These are phyloP conservation scores for Fringilla coelebs DNA, from an alignment of 2,797 vertebrate genomes.

Conservation along the genomic window DNA sequence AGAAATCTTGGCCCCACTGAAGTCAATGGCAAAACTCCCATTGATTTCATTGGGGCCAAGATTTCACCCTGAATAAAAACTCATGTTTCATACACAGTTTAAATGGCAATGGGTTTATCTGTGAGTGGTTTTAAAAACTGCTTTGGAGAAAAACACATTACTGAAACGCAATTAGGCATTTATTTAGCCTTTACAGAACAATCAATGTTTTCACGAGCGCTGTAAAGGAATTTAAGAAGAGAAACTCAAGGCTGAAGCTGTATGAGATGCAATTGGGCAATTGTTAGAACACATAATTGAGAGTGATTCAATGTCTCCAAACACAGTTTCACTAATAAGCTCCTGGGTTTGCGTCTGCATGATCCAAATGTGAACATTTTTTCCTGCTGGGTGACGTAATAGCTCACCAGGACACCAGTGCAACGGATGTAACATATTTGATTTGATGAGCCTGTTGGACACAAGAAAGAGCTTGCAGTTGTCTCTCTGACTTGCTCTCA, in stretches of 20 bases:
- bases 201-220: neutral
- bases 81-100: constrained; percentile 23
- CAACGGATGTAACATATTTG: constrained; percentile 42
- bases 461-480: neutral
- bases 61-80: constrained; percentile 64
- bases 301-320: constrained; percentile 5
- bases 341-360: constrained; percentile 33
- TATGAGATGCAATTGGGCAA: neutral
- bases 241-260: neutral
- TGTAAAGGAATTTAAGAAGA: neutral
- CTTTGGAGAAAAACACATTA: neutral
- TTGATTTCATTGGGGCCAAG: constrained; percentile 54
- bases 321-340: neutral
- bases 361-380: constrained; percentile 52
- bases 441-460: constrained; percentile 39
- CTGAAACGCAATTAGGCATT: neutral
- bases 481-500: neutral
- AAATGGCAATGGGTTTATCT: constrained; percentile 47
- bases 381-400: constrained; percentile 40
- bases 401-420: constrained; percentile 33
- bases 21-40: constrained; percentile 66
- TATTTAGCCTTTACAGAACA: neutral
- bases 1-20: constrained; percentile 64
- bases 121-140: neutral
- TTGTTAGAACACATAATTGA: neutral